phyloP scores from a whole-genome alignment of 2,797 vertebrate genomes.

The Lithobates sylvaticus region DNA sequence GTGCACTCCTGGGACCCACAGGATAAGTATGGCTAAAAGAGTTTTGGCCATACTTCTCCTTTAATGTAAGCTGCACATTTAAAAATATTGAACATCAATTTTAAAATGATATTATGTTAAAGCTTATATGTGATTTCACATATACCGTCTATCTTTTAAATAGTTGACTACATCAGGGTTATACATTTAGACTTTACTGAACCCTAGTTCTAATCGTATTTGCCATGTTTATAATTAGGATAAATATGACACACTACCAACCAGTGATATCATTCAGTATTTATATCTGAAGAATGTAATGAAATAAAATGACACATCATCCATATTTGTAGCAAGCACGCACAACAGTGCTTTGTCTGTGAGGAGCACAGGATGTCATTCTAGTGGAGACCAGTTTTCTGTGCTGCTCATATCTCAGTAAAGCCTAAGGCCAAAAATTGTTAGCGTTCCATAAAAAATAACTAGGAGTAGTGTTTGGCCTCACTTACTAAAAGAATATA shows the following conservation, averaged over 20 bases:
- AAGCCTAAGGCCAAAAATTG: not conserved
- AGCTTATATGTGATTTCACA: too few relatives aligned
- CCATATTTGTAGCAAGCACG: not conserved
- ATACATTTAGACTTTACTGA: not conserved
- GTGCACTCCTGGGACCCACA: too few relatives aligned
- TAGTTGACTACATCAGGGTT: too few relatives aligned
- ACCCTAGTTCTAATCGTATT: too few relatives aligned
- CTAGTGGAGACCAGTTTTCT: not conserved
- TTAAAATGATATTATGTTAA: too few relatives aligned
- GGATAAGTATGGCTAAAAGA: too few relatives aligned
- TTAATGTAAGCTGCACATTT: too few relatives aligned
- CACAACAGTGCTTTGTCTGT: conserved; percentile 7
- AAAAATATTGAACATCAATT: too few relatives aligned
- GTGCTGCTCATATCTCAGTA: not conserved
- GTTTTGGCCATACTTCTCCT: too few relatives aligned
- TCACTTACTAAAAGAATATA: too few relatives aligned
- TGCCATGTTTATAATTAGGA: not conserved
- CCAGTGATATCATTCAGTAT: not conserved
- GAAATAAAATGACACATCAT: not conserved
- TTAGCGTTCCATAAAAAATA: not conserved
- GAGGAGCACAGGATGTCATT: not conserved
- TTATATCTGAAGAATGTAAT: conserved; percentile 5
- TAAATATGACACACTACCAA: not conserved
- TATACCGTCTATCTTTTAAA: too few relatives aligned
- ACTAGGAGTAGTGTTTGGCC: too few relatives aligned